Evolutionary conservation across 2,797 vertebrate species (phyloP).

Genomic region (Myotis myotis): DNA sequence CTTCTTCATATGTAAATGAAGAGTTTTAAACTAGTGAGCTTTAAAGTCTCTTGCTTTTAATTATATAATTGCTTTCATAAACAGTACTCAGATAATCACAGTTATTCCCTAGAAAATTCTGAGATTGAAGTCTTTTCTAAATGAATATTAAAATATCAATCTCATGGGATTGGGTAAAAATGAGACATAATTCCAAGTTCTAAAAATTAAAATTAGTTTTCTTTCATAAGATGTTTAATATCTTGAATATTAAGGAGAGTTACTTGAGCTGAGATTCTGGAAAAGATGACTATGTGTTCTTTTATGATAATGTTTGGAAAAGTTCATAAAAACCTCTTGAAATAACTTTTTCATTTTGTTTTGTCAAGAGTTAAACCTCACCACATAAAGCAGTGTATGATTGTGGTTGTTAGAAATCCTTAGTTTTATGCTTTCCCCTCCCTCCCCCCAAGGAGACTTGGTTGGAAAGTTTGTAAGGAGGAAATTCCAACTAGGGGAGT

Average conservation of each 20-base stretch:
- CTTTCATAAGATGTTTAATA: background rate
- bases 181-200: background rate
- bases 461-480: too few species aligned
- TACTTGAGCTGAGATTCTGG: background rate
- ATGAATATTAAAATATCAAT: background rate
- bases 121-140: background rate
- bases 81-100: background rate
- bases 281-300: background rate
- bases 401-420: background rate
- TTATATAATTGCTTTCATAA: background rate
- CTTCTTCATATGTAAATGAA: background rate
- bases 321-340: background rate
- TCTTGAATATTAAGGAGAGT: background rate
- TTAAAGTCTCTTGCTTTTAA: background rate
- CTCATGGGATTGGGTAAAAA: background rate
- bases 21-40: background rate
- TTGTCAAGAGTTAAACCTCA: background rate
- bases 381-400: background rate
- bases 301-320: background rate
- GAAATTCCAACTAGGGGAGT: too few species aligned
- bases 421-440: background rate
- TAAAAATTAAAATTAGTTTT: slow-evolving; percentile 9
- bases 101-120: background rate
- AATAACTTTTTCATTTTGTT: background rate
- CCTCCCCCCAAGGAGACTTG: too few species aligned